phyloP scores from a whole-genome alignment of 2,888 invertebrate genomes.

The Drosophila ezoana region DNA sequence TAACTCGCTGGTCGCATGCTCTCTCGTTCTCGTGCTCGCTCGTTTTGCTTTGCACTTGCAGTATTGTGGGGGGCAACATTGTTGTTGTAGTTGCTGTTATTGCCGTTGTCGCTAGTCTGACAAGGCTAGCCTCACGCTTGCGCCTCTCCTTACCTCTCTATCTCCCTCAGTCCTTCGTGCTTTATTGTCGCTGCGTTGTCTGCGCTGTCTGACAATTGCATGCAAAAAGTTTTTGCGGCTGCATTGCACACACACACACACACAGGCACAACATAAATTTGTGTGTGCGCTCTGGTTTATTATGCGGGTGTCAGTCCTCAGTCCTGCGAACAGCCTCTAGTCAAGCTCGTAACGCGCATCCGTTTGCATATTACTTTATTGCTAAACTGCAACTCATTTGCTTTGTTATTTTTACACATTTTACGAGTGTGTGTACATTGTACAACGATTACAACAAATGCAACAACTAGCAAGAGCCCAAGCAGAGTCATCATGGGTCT shows the following conservation, averaged over 20 bases:
- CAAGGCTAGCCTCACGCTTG: constrained; percentile 21
- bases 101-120: constrained; percentile 22
- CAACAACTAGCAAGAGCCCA: constrained; percentile 20
- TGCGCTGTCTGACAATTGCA: constrained; percentile 53
- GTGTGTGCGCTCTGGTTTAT: constrained; percentile 58
- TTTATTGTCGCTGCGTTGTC: constrained; percentile 54
- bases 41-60: constrained; percentile 42
- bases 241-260: constrained; percentile 25
- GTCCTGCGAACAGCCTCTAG: constrained; percentile 30
- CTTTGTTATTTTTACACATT: constrained; percentile 77
- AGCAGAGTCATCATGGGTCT: constrained; percentile 49
- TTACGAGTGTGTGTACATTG: constrained; percentile 55
- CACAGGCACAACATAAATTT: constrained; percentile 19
- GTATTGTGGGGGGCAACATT: constrained; percentile 30
- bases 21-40: constrained; percentile 10
- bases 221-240: constrained; percentile 55
- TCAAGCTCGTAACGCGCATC: constrained; percentile 59
- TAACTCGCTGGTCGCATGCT: constrained; percentile 28
- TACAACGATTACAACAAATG: constrained; percentile 39
- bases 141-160: constrained; percentile 5
- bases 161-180: constrained; percentile 31
- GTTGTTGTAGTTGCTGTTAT: constrained; percentile 33
- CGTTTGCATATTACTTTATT: constrained; percentile 63
- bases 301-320: constrained; percentile 64
- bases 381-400: constrained; percentile 70